phyloP scores from a whole-genome alignment of 2,888 invertebrate species.

The Allolobophora icterica region DNA sequence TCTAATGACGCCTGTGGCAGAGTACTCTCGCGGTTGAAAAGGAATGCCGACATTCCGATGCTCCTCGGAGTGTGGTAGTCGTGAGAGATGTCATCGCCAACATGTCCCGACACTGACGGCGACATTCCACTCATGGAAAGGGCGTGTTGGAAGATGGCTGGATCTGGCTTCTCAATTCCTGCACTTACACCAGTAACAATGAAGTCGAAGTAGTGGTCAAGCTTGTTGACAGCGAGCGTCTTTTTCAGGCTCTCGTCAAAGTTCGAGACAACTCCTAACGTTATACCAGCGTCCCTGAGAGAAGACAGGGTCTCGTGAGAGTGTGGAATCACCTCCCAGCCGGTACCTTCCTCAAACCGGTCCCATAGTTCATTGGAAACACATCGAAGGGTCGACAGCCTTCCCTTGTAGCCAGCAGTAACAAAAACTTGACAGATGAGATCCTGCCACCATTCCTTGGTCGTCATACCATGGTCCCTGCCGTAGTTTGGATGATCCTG shows the following conservation, averaged over 20 bases:
- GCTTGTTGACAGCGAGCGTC: slow-evolving; percentile 73
- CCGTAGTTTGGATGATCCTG: slow-evolving; percentile 83
- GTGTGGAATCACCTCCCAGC: slow-evolving; percentile 74
- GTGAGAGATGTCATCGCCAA: slow-evolving; percentile 79
- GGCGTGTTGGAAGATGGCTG: slow-evolving; percentile 76
- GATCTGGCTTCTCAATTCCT: slow-evolving; percentile 78
- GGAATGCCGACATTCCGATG: slow-evolving; percentile 78
- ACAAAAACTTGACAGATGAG: slow-evolving; percentile 75
- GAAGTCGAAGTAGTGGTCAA: slow-evolving; percentile 80
- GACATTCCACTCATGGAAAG: slow-evolving; percentile 66
- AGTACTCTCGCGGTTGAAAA: slow-evolving; percentile 51
- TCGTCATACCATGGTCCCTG: slow-evolving; percentile 74
- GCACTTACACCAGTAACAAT: slow-evolving; percentile 79
- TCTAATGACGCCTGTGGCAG: background rate
- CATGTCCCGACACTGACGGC: slow-evolving; percentile 77
- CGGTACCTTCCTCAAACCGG: slow-evolving; percentile 75
- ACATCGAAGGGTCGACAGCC: slow-evolving; percentile 49
- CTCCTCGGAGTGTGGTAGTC: slow-evolving; percentile 81
- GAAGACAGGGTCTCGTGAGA: slow-evolving; percentile 46
- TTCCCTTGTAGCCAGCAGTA: slow-evolving; percentile 56
- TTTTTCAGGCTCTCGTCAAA: slow-evolving; percentile 81
- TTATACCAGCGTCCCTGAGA: slow-evolving; percentile 47
- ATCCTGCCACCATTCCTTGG: slow-evolving; percentile 80
- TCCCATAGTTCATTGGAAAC: slow-evolving; percentile 62
- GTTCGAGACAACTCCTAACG: slow-evolving; percentile 83